Conservation (phyloP, 2,888 invertebrate genomes). For the Lymantria monacha region DNA sequence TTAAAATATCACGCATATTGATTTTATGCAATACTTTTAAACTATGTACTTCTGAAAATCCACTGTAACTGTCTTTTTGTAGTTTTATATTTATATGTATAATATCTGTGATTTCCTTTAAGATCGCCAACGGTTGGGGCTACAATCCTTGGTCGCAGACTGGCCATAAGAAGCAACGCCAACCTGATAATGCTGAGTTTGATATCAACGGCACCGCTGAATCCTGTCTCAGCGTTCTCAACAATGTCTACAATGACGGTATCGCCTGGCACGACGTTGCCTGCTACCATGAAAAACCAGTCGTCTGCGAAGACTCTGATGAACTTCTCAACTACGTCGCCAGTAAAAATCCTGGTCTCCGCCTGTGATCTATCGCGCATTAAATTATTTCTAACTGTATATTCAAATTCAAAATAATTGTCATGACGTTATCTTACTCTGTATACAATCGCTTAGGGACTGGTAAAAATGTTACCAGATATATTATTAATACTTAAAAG, state of each 20-base stretch:
- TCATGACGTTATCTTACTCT: not conserved
- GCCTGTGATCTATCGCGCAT: slow-evolving; percentile 83
- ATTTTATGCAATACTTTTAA: too few relatives aligned
- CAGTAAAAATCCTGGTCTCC: slow-evolving; percentile 91
- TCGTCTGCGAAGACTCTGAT: slow-evolving; percentile 95
- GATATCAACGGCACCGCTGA: slow-evolving; percentile 94
- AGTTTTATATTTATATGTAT: not conserved
- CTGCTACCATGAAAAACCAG: slow-evolving; percentile 95
- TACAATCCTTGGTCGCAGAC: slow-evolving; percentile 96
- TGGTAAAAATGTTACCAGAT: slow-evolving; percentile 7
- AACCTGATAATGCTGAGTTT: slow-evolving; percentile 95
- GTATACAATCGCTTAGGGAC: not conserved
- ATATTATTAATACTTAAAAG: slow-evolving; percentile 11
- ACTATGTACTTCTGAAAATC: too few relatives aligned
- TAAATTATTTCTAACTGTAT: slow-evolving; percentile 19
- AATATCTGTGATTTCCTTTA: slow-evolving; percentile 24
- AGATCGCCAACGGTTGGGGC: slow-evolving; percentile 86
- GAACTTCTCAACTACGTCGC: slow-evolving; percentile 93
- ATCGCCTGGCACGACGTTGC: slow-evolving; percentile 97
- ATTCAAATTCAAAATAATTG: slow-evolving; percentile 5
- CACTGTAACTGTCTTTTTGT: not conserved
- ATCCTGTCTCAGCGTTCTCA: slow-evolving; percentile 92
- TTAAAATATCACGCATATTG: too few relatives aligned
- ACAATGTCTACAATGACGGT: slow-evolving; percentile 96
- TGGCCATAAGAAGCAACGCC: slow-evolving; percentile 93